Evolutionary conservation across 1,140 invertebrate genomes (phyloP), one percentile per base, ranked within the genome.

Genomic region (Cotesia typhae): DNA sequence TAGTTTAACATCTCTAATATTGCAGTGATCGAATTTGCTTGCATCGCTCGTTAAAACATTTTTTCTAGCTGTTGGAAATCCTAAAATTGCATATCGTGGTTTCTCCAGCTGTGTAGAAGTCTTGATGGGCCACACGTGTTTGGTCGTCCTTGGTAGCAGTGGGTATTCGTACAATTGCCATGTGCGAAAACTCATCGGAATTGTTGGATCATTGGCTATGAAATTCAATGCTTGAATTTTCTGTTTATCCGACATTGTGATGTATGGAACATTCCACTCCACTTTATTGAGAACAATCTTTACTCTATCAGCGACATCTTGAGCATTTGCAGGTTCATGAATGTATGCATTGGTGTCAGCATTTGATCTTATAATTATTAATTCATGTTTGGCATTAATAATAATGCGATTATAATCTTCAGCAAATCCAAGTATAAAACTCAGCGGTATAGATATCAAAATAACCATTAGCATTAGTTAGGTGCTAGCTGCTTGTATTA

Each of bases 101-200:
- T 69, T 75, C 70, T 69, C 64, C 10, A 74, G 65, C 12, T 64
- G 61, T 35, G 41, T n/a, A 35, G 70, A 65, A 52, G 52, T 63
- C 38, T 60, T 70, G 36, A 73, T 47, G 5, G 77, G 66, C 81
- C 82, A 84, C 4, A 74, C 67, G 72, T 78, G 77, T 52, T 78
- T 72, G 4, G 53, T 71, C 1, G 74, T 76, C 61, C 51, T 28
- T 28, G 82, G 77, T 59, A 83, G 67, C 7, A 73, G 14, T 10
- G 80, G 79, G 77, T 81, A 82, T 68, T 82, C 78, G 81, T 28
- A 28, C 28, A 28, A 28, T 28, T 28, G 1, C 28, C 28, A 28
- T 28, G 28, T 28, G 28, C 28, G 75, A 71, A 81, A 84, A n/a
- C 74, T 60, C 14, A 82, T 76, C 36, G 59, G 36, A 52, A 82